Evolutionary conservation across 2,888 invertebrate species (phyloP).

Genomic region (Ecliptopera silaceata): DNA sequence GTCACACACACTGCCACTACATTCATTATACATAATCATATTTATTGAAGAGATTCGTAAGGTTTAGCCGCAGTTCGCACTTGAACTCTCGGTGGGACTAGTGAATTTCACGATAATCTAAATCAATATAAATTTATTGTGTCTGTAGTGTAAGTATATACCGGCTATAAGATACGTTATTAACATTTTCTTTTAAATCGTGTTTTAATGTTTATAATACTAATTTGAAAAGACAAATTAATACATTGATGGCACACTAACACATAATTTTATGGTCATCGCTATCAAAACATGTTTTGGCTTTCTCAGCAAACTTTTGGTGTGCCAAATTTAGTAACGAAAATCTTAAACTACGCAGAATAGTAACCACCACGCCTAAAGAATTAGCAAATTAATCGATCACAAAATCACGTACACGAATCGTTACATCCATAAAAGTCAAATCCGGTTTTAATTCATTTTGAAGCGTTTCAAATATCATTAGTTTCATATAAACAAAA

Average conservation of each 20-base stretch:
- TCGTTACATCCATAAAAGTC: conserved; percentile 21
- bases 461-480: conserved; percentile 33
- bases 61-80: too few relatives aligned
- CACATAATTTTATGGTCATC: background rate
- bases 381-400: background rate
- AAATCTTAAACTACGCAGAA: background rate
- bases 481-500: conserved; percentile 46
- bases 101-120: too few relatives aligned
- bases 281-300: background rate
- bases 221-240: background rate
- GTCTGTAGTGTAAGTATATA: too few relatives aligned
- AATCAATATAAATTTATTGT: too few relatives aligned
- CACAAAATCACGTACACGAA: conserved; percentile 4
- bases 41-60: too few relatives aligned
- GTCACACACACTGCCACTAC: conserved; percentile 27
- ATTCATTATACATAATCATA: too few relatives aligned
- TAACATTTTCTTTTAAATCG: too few relatives aligned
- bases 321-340: background rate
- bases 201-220: too few relatives aligned
- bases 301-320: background rate
- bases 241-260: background rate
- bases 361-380: too few relatives aligned
- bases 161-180: too few relatives aligned
- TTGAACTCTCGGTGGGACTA: too few relatives aligned
- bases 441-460: conserved; percentile 30